Evolutionary conservation across 1,140 invertebrate species (phyloP).

Genomic region (Drosophila ironensis): DNA sequence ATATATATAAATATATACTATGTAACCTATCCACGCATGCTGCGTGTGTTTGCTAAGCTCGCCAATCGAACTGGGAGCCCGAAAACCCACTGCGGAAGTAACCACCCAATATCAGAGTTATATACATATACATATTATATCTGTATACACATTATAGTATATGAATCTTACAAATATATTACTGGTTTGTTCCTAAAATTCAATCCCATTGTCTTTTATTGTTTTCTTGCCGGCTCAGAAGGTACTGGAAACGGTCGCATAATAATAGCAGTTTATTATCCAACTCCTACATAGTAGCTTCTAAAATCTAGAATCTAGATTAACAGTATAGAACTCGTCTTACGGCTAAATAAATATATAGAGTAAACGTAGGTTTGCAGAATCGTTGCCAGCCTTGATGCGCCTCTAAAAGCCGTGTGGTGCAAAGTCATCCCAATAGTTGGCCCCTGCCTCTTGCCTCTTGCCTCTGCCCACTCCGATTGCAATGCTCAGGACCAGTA

Average conservation of each 20-base stretch:
- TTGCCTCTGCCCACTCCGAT: too few species aligned
- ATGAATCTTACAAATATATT: slow-evolving; percentile 55
- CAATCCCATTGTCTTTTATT: background rate
- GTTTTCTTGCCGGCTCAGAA: too few species aligned
- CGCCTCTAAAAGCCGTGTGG: slow-evolving; percentile 57
- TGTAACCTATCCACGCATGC: slow-evolving; percentile 8
- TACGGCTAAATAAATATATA: slow-evolving; percentile 25
- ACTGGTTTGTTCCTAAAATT: slow-evolving; percentile 72
- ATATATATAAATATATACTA: too few species aligned
- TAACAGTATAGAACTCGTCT: slow-evolving; percentile 34
- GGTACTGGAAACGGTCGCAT: too few species aligned
- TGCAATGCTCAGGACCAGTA: slow-evolving; percentile 79
- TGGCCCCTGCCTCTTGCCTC: slow-evolving; percentile 49
- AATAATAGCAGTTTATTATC: too few species aligned
- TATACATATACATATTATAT: too few species aligned
- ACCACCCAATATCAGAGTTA: slow-evolving; percentile 32
- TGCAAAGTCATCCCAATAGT: slow-evolving; percentile 35
- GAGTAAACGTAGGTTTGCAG: slow-evolving; percentile 10
- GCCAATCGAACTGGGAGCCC: slow-evolving; percentile 1
- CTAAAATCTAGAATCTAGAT: too few species aligned
- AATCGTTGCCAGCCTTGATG: slow-evolving; percentile 30
- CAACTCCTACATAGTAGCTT: too few species aligned
- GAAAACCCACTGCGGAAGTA: slow-evolving; percentile 14
- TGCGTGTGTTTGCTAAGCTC: slow-evolving; percentile 19
- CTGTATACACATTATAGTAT: slow-evolving; percentile 50